A percentile compares a stretch with the other conserved stretches of the same genome.
phyloP scores from a whole-genome alignment of 1,140 invertebrate genomes.

The Dreissena rostriformis region DNA sequence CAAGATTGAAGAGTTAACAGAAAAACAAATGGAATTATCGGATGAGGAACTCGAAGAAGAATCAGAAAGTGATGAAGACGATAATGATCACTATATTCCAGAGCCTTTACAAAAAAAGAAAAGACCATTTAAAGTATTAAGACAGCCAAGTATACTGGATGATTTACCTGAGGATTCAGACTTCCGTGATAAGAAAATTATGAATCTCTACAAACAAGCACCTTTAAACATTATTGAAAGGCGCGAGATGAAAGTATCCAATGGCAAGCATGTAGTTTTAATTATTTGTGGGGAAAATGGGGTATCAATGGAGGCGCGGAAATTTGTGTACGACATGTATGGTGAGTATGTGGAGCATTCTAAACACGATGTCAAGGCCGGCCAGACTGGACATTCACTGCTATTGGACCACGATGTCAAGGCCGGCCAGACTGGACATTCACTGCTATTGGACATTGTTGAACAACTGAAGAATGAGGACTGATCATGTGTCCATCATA shows the following conservation, averaged over 20 bases:
- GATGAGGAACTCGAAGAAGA: background rate
- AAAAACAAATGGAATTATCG: too few relatives aligned
- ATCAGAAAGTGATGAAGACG: background rate
- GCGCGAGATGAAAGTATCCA: background rate
- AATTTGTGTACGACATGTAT: background rate
- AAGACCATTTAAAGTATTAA: background rate
- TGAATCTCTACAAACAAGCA: background rate
- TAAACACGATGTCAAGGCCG: too few relatives aligned
- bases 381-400: too few relatives aligned
- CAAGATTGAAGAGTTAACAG: too few relatives aligned
- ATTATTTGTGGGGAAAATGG: background rate
- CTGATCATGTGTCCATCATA: too few relatives aligned
- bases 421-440: too few relatives aligned
- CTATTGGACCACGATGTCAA: too few relatives aligned
- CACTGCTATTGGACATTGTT: too few relatives aligned
- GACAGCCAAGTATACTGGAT: background rate
- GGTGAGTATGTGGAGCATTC: background rate
- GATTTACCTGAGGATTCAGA: background rate
- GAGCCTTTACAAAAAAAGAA: background rate
- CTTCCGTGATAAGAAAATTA: background rate
- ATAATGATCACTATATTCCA: background rate
- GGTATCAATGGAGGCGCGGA: background rate
- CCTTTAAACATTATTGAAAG: constrained; percentile 3
- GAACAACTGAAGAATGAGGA: too few relatives aligned
- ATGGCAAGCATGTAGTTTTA: background rate